phyloP scores from a whole-genome alignment of 92 coral and sea anemone species.

The Palythoa caribaeorum region DNA sequence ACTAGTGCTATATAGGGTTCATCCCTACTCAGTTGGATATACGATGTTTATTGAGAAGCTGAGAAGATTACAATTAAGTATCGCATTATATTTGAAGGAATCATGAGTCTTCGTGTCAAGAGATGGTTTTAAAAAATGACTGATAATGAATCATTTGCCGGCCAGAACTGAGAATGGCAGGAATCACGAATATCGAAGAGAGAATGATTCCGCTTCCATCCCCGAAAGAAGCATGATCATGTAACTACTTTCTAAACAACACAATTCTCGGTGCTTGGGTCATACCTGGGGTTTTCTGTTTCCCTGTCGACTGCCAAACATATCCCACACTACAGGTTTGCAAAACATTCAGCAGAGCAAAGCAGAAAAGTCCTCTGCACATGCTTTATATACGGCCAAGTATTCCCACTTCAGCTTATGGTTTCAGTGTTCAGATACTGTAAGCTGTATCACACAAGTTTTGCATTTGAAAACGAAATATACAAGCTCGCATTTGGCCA shows the following conservation, averaged over 20 bases:
- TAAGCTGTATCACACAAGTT: not conserved
- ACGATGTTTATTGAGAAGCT: too few relatives aligned
- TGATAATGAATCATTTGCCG: too few relatives aligned
- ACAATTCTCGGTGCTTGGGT: not conserved
- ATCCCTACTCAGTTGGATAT: too few relatives aligned
- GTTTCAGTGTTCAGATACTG: not conserved
- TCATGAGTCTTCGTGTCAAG: too few relatives aligned
- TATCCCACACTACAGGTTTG: not conserved
- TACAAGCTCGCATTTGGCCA: not conserved
- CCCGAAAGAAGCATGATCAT: not conserved
- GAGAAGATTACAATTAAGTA: too few relatives aligned
- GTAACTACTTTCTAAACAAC: not conserved
- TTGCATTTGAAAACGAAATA: not conserved
- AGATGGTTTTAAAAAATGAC: too few relatives aligned
- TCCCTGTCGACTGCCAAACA: conserved; percentile 19
- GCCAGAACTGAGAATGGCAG: too few relatives aligned
- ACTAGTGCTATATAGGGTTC: too few relatives aligned
- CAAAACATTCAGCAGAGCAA: not conserved
- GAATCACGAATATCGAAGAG: too few relatives aligned
- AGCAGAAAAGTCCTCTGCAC: not conserved
- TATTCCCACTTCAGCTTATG: not conserved
- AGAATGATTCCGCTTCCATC: too few relatives aligned
- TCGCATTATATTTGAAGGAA: too few relatives aligned
- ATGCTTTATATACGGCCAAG: not conserved
- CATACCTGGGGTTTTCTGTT: conserved; percentile 5